Evolutionary conservation across 2,113 vertebrate genomes (phyloP).

Genomic region (Nothocercus julius): DNA sequence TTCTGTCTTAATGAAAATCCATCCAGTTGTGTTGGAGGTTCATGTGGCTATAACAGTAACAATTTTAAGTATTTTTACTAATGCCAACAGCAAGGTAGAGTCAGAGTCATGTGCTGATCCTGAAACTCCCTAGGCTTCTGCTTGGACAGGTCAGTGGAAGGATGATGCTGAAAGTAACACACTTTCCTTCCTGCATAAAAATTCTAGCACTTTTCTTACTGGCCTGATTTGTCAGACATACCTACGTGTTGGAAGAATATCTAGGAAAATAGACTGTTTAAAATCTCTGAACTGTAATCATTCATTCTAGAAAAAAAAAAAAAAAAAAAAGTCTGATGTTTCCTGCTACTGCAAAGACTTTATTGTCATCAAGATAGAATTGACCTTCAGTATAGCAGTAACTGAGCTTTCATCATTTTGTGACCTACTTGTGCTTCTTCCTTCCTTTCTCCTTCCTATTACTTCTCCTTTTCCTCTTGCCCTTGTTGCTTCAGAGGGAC

Average conservation of each 20-base stretch:
- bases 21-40: neutral
- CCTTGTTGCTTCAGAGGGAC: neutral
- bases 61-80: neutral
- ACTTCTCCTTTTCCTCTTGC: neutral
- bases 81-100: neutral
- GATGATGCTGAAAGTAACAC: neutral
- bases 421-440: neutral
- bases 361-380: neutral
- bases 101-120: neutral
- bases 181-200: neutral
- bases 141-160: neutral
- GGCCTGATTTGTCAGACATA: neutral
- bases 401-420: neutral
- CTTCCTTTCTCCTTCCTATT: neutral
- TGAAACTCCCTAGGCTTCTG: neutral
- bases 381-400: neutral
- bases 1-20: neutral
- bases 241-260: neutral
- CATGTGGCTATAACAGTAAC: neutral
- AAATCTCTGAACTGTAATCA: neutral
- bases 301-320: neutral
- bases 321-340: neutral
- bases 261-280: neutral
- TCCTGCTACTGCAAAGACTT: neutral
- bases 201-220: neutral